A percentile compares a stretch with the other conserved stretches of the same genome.
Evolutionary conservation across 2,113 vertebrate species (phyloP).

Genomic region (Copsychus sechellarum): DNA sequence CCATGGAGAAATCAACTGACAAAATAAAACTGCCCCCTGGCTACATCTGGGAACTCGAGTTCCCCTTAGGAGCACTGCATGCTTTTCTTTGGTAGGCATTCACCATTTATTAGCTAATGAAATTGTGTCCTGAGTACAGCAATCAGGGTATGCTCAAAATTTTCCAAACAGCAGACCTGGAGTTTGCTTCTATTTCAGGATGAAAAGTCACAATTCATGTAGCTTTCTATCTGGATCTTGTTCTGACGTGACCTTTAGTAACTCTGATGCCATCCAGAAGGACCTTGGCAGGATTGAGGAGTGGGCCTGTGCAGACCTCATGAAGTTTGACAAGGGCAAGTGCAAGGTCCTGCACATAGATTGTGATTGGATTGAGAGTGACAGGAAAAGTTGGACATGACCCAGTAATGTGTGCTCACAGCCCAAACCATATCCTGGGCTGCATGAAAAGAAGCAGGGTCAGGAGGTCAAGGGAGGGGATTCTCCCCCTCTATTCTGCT

Average conservation of each 20-base stretch:
- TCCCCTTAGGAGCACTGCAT: neutral
- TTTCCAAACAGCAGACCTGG: neutral
- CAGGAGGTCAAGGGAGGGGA: rapidly evolving
- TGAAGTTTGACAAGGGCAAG: neutral
- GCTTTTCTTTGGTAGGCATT: neutral
- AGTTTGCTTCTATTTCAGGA: neutral
- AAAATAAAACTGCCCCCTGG: neutral
- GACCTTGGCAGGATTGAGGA: neutral
- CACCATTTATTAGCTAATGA: neutral
- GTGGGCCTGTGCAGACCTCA: neutral
- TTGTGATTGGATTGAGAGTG: neutral
- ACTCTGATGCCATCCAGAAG: neutral
- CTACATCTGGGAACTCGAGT: neutral
- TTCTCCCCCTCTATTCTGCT: neutral
- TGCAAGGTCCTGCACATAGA: neutral
- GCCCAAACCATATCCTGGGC: neutral
- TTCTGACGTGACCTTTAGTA: neutral
- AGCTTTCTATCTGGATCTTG: neutral
- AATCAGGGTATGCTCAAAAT: neutral
- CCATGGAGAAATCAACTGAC: neutral
- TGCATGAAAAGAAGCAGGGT: neutral
- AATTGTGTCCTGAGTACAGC: neutral
- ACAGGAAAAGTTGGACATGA: neutral
- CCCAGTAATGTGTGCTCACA: neutral
- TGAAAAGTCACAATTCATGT: neutral